Percentiles rank a stretch among this genome's conserved stretches.
phyloP scores from a whole-genome alignment of 2,113 vertebrate genomes.

The Mastomys natalensis region DNA sequence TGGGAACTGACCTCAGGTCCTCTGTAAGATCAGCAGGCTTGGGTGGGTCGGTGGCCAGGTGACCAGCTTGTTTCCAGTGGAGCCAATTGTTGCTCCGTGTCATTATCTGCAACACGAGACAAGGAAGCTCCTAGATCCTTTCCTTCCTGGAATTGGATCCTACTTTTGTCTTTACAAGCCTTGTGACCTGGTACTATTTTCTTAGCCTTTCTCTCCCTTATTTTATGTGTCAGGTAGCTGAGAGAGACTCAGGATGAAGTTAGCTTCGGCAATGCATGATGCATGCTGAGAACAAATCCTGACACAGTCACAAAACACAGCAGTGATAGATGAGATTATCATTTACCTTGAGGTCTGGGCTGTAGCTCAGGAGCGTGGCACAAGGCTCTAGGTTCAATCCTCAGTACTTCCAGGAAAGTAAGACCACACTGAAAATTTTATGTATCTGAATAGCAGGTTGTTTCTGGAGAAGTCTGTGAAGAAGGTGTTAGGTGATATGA shows the following conservation, averaged over 20 bases:
- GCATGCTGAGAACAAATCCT: not conserved
- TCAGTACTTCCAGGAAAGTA: not conserved
- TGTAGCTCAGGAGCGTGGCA: not conserved
- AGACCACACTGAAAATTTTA: not conserved
- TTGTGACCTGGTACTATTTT: not conserved
- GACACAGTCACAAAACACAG: not conserved
- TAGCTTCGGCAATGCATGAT: not conserved
- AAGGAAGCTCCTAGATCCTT: not conserved
- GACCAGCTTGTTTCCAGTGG: not conserved
- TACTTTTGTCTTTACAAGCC: not conserved
- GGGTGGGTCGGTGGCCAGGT: too few relatives aligned
- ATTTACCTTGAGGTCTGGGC: not conserved
- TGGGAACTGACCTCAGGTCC: too few relatives aligned
- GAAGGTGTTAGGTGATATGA: not conserved
- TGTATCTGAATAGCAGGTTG: not conserved
- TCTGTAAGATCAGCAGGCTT: too few relatives aligned
- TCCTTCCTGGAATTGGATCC: not conserved
- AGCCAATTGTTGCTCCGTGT: not conserved
- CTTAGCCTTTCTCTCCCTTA: not conserved
- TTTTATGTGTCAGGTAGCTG: not conserved
- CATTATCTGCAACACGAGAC: not conserved
- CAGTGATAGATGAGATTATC: not conserved
- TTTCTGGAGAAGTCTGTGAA: not conserved
- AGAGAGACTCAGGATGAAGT: not conserved
- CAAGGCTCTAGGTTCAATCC: not conserved